phyloP scores from a whole-genome alignment of 2,797 vertebrate genomes.

The Lacerta bilineata region DNA sequence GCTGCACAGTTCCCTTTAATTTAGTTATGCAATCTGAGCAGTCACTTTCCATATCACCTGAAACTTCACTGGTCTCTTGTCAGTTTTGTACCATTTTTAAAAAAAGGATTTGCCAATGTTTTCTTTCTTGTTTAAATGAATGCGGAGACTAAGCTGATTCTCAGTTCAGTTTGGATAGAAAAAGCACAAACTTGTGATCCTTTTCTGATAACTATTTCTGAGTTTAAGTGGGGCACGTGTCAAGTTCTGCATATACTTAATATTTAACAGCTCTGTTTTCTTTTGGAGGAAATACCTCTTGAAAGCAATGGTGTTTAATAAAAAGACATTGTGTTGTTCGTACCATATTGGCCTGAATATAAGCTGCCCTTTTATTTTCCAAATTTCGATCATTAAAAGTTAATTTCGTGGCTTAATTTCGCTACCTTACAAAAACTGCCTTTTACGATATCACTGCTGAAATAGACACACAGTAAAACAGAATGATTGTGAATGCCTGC shows the following conservation, averaged over 20 bases:
- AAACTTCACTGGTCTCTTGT: background rate
- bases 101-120: background rate
- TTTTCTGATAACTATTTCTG: background rate
- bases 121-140: background rate
- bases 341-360: background rate
- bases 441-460: too few species aligned
- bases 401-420: too few species aligned
- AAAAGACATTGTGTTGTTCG: background rate
- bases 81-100: background rate
- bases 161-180: background rate
- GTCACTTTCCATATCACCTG: background rate
- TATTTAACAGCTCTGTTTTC: background rate
- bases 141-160: background rate
- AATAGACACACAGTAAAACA: too few species aligned
- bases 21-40: background rate
- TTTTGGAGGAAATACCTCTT: background rate
- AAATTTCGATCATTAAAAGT: too few species aligned
- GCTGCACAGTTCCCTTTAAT: background rate
- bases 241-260: background rate
- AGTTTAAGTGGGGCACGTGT: background rate
- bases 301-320: background rate
- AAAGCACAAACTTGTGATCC: background rate
- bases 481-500: too few species aligned
- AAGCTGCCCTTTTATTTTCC: too few species aligned
- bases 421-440: too few species aligned